Conservation (phyloP, 2,888 invertebrate genomes). For the Eristalis pertinax region DNA sequence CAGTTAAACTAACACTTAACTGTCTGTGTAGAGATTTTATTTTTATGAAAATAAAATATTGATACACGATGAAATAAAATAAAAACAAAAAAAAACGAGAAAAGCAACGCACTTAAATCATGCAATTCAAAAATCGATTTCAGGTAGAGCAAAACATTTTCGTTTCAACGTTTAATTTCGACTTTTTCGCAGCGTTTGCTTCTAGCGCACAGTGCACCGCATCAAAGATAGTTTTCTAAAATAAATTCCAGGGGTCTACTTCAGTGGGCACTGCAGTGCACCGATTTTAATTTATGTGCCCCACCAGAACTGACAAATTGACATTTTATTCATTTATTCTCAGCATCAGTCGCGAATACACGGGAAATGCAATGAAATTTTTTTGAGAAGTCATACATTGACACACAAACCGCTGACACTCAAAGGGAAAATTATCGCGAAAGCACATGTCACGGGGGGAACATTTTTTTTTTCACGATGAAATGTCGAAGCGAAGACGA, state of each 20-base stretch:
- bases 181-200: background rate
- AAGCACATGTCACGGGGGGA: background rate
- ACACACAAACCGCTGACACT: constrained; percentile 37
- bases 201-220: background rate
- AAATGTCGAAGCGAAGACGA: background rate
- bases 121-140: constrained; percentile 61
- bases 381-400: constrained; percentile 35
- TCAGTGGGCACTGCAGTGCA: background rate
- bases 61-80: background rate
- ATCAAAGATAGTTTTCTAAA: constrained; percentile 44
- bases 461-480: constrained; percentile 5
- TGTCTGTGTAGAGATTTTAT: constrained; percentile 16
- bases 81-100: too few species aligned
- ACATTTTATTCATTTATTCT: constrained; percentile 46
- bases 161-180: constrained; percentile 16
- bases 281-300: constrained; percentile 42
- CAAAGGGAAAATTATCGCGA: constrained; percentile 16
- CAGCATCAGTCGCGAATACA: constrained; percentile 7
- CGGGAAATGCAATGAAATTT: constrained; percentile 4
- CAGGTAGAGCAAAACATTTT: constrained; percentile 55
- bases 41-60: constrained; percentile 1
- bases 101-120: constrained; percentile 19
- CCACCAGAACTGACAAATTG: constrained; percentile 62
- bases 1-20: constrained; percentile 56
- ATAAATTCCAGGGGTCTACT: constrained; percentile 45